Base-by-base conservation (phyloP, 2,113 vertebrate genomes). In the Brachypodius melanocephalos region DNA sequence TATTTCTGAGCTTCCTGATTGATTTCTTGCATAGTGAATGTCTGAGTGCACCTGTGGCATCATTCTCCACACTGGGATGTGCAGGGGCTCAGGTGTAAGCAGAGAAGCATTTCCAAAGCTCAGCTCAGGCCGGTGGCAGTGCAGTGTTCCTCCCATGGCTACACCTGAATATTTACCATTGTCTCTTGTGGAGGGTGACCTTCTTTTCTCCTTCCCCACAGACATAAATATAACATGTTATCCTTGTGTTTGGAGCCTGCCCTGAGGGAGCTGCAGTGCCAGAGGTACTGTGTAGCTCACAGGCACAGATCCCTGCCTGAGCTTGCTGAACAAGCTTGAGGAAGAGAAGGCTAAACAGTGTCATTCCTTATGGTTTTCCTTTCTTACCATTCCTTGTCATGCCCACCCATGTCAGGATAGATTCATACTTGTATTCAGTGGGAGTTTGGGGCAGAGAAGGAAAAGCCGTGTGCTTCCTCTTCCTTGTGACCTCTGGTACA, bases 401-500 rank as follows among this genome's bases (percentile, higher is more conserved):
- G 62, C 31, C 45, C 48, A 34, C 20, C 9, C 40, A 15, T 0
- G 0, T 43, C 18, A 55, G 49, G 36, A 46, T 15, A 36, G 31
- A 36, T 21, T 54, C 32, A 54, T 17, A 12, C 32, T 74, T 0
- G 0, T 42, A 5, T 42, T 81, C 59, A 29, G 42, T 43, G 28
- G 38, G 25, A 34, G 36, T 45, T 74, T 49, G 55, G 52, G 57
- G 43, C 38, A 76, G 54, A 57, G 20, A 22, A 74, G 38, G 31
- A 75, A 62, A 76, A 80, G 24, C 62, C 31, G 10, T 11, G 1
- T 21, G 19, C 32, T 20, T 87, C 34, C 61, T 85, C 51, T 21
- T 48, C 20, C 26, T 55, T 61, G 59, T 68, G 62, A 79, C 32
- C 14, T 63, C 58, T 17, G 2, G 10, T 32, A 18, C 5, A 2